Conservation (phyloP, 2,113 vertebrate species). For the Bujurquina vittata region DNA sequence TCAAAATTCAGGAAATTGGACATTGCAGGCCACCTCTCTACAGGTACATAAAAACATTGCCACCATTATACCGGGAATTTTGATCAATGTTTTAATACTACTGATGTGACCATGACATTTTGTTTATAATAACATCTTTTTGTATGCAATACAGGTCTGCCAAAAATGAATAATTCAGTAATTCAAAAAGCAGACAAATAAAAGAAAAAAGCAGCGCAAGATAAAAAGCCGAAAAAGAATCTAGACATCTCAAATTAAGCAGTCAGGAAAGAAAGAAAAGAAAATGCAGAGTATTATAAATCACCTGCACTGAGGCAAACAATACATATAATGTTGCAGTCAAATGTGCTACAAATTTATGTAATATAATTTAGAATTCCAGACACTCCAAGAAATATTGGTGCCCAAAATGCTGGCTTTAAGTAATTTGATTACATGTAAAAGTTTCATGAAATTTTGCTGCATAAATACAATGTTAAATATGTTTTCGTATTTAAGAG, state of each 20-base stretch:
- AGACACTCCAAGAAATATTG: too few species aligned
- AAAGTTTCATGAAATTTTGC: too few species aligned
- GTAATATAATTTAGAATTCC: background rate
- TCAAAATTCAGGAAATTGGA: slow-evolving; percentile 50
- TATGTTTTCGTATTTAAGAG: too few species aligned
- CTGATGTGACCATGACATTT: slow-evolving; percentile 3
- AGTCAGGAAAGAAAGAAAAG: background rate
- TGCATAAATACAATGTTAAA: too few species aligned
- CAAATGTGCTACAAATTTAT: background rate
- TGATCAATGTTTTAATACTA: slow-evolving; percentile 42
- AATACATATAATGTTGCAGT: background rate
- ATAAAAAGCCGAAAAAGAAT: background rate
- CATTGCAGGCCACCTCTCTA: background rate
- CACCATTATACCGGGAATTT: slow-evolving; percentile 24
- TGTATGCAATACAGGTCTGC: slow-evolving; percentile 19
- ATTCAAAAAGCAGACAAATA: slow-evolving; percentile 16
- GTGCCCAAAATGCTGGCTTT: too few species aligned
- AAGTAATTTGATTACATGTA: too few species aligned
- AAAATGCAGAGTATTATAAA: background rate
- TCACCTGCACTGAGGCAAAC: background rate
- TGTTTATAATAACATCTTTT: slow-evolving; percentile 21
- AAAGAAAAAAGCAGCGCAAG: background rate
- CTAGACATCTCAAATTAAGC: background rate
- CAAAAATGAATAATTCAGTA: slow-evolving; percentile 42
- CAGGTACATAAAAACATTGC: slow-evolving; percentile 19